Conservation (phyloP, 2,113 vertebrate genomes). For the Festucalex cinctus region DNA sequence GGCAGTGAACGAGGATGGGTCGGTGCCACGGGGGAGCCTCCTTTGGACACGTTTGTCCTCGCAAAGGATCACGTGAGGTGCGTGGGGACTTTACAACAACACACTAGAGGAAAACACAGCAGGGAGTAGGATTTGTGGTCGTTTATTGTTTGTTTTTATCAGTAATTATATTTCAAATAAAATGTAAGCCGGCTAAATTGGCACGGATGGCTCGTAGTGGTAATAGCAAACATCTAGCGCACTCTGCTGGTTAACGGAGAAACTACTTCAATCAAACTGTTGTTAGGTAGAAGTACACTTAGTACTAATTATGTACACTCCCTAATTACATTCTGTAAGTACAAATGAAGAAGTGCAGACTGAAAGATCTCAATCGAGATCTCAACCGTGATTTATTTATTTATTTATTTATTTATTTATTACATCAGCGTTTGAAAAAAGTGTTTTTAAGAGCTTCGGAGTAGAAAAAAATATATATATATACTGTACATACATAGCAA, state of each 20-base stretch:
- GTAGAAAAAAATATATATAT: too few species aligned
- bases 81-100: conserved; percentile 37
- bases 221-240: conserved; percentile 29
- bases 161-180: background rate
- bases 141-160: conserved; percentile 2
- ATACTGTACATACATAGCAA: too few species aligned
- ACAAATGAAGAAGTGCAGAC: too few species aligned
- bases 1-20: conserved; percentile 22
- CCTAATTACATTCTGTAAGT: too few species aligned
- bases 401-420: too few species aligned
- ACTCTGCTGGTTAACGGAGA: conserved; percentile 43
- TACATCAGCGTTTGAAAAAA: too few species aligned
- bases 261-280: conserved; percentile 15
- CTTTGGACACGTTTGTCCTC: conserved; percentile 46
- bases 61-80: conserved; percentile 42
- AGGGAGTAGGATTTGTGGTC: conserved; percentile 9
- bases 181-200: background rate
- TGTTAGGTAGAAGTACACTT: too few species aligned
- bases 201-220: background rate
- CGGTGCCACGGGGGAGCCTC: conserved; percentile 31
- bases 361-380: too few species aligned
- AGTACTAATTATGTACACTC: too few species aligned
- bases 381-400: too few species aligned
- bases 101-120: conserved; percentile 18
- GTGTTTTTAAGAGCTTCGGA: too few species aligned